Conservation (phyloP, 2,888 invertebrate genomes). For the Sclerodermus sp. region DNA sequence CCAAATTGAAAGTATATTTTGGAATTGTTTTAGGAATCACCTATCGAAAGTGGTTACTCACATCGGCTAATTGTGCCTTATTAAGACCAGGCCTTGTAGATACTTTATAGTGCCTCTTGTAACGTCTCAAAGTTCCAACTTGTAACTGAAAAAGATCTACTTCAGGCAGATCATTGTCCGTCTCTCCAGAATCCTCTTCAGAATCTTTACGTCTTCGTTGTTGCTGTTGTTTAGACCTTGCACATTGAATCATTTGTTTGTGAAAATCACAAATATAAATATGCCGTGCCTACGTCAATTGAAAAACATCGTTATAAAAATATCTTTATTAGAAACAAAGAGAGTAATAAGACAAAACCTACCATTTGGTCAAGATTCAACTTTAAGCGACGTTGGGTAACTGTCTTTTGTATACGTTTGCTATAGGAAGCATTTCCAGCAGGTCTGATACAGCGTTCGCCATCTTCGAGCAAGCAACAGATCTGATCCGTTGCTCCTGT, state of each 20-base stretch:
- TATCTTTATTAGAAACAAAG: background rate
- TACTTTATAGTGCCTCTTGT: slow-evolving; percentile 92
- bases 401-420: slow-evolving; percentile 94
- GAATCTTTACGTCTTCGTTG: slow-evolving; percentile 80
- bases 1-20: too few relatives aligned
- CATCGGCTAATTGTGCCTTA: slow-evolving; percentile 94
- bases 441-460: slow-evolving; percentile 80
- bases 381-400: slow-evolving; percentile 86
- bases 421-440: slow-evolving; percentile 96
- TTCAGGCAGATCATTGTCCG: slow-evolving; percentile 88
- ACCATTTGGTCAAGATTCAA: slow-evolving; percentile 82
- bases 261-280: slow-evolving; percentile 97
- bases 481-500: slow-evolving; percentile 85
- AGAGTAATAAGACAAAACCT: slow-evolving; percentile 42
- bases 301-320: background rate
- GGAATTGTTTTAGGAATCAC: background rate
- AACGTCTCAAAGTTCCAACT: slow-evolving; percentile 89
- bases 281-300: slow-evolving; percentile 74
- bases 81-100: slow-evolving; percentile 88
- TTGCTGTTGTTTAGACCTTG: slow-evolving; percentile 71
- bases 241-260: slow-evolving; percentile 93
- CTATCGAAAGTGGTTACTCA: slow-evolving; percentile 60
- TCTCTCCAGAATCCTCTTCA: slow-evolving; percentile 91
- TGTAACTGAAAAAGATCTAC: slow-evolving; percentile 92
- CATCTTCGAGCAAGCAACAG: slow-evolving; percentile 91